Evolutionary conservation across 2,888 invertebrate species (phyloP), one percentile per base, ranked within the genome.

Genomic region (Nysson spinosus): DNA sequence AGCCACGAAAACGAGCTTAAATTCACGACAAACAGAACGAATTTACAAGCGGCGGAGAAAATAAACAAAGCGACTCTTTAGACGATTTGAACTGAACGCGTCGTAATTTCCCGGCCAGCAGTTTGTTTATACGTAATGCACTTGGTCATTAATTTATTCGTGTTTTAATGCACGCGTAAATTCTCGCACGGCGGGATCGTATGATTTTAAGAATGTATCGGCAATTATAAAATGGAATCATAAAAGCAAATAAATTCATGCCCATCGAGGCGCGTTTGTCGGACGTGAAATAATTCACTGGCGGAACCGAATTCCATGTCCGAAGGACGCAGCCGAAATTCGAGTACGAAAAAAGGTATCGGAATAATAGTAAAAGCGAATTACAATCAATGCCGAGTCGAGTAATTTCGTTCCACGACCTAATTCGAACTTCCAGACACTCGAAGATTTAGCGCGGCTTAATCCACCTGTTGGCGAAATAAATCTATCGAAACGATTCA

Each of bases 391-490:
- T 37, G 19, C 34, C 32, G 11, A 43, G 5, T n/a, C n/a, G 24
- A 40, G 37, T 52, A 55, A 63, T 63, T n/a, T 42, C 47, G 40
- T 55, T 55, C 57, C 19, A 26, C 11, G 68, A 52, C 43, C 58
- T 39, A 55, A 72, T 71, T 60, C 56, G 20, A 24, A 40, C 30
- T 32, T 26, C 20, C 51, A 7, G 35, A 22, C 40, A 14, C 19
- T 24, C 14, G n/a, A 39, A 73, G 72, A 73, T 72, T 69, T 65
- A 73, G 28, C 17, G 51, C 52, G 56, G 42, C 56, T 69, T 73
- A 73, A 72, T 72, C 72, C 74, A 69, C 74, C 69, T 72, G 72
- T 72, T 74, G 69, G 74, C 42, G 52, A 69, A 69, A 69, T 72
- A 72, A 72, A 72, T 73, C 73, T 60, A 58, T 64, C 50, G 44